phyloP scores from a whole-genome alignment of 2,888 invertebrate species.

The Amphipyra tragopoginis region DNA sequence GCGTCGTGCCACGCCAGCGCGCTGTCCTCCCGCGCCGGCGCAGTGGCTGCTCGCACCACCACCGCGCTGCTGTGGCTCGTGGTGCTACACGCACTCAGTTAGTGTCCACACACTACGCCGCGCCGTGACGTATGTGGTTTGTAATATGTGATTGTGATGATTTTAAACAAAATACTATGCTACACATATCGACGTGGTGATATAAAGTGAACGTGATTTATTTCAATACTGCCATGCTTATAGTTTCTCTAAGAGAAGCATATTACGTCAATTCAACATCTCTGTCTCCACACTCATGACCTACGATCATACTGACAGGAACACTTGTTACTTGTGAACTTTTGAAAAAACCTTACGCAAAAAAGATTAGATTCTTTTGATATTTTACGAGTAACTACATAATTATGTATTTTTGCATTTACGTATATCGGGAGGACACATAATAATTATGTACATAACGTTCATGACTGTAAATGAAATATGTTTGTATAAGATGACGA shows the following conservation, averaged over 20 bases:
- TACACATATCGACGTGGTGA: neutral
- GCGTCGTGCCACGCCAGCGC: constrained; percentile 95
- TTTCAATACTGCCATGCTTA: neutral
- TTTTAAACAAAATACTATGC: neutral
- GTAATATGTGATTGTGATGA: constrained; percentile 1
- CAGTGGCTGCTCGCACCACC: constrained; percentile 15
- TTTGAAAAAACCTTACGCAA: too few relatives aligned
- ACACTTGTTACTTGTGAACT: neutral
- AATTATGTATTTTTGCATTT: neutral
- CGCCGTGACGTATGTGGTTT: neutral
- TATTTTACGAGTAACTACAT: neutral
- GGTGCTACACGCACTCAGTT: constrained; percentile 52
- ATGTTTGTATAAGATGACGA: neutral
- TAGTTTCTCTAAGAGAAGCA: neutral
- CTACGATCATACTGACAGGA: neutral
- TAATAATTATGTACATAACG: too few relatives aligned
- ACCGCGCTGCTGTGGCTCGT: constrained; percentile 53
- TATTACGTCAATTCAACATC: neutral
- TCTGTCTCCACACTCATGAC: neutral
- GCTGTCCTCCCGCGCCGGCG: constrained; percentile 71
- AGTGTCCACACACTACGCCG: constrained; percentile 19
- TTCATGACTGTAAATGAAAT: neutral
- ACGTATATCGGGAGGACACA: neutral
- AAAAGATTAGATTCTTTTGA: neutral
- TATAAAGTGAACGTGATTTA: neutral